These are phyloP conservation scores for Apodemia mormo DNA, from an alignment of 2,888 invertebrate species.

Conservation along the genomic window DNA sequence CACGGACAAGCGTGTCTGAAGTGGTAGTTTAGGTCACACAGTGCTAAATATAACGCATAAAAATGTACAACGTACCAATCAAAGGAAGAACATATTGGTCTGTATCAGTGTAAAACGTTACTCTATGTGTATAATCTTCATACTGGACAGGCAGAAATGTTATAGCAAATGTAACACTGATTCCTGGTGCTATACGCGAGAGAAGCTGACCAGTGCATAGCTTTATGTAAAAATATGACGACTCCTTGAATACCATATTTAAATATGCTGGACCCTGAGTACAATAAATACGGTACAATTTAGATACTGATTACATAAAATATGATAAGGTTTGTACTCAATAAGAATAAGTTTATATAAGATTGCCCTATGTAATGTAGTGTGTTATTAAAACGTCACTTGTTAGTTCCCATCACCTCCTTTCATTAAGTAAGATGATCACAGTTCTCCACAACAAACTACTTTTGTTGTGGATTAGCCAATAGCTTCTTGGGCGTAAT, in stretches of 20 bases:
- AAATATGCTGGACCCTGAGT: conserved; percentile 75
- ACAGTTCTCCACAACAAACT: too few relatives aligned
- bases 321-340: background rate
- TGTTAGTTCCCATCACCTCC: too few relatives aligned
- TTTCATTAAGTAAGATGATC: too few relatives aligned
- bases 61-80: conserved; percentile 70
- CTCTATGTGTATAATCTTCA: conserved; percentile 78
- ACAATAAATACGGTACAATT: background rate
- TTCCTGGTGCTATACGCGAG: conserved; percentile 86
- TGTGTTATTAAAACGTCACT: too few relatives aligned
- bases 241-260: conserved; percentile 70
- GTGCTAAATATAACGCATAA: background rate
- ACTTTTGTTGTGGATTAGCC: too few relatives aligned
- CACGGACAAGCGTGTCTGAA: too few relatives aligned
- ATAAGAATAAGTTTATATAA: too few relatives aligned
- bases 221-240: conserved; percentile 77
- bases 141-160: conserved; percentile 82
- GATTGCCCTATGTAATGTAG: too few relatives aligned
- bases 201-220: conserved; percentile 62
- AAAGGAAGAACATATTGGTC: conserved; percentile 81
- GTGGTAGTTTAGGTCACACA: too few relatives aligned
- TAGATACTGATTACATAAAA: background rate
- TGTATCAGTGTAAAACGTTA: conserved; percentile 76
- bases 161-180: conserved; percentile 82
- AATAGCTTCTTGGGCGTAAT: too few relatives aligned